These are phyloP conservation scores for Buathra laborator DNA, from an alignment of 2,888 invertebrate genomes.

Conservation along the genomic window DNA sequence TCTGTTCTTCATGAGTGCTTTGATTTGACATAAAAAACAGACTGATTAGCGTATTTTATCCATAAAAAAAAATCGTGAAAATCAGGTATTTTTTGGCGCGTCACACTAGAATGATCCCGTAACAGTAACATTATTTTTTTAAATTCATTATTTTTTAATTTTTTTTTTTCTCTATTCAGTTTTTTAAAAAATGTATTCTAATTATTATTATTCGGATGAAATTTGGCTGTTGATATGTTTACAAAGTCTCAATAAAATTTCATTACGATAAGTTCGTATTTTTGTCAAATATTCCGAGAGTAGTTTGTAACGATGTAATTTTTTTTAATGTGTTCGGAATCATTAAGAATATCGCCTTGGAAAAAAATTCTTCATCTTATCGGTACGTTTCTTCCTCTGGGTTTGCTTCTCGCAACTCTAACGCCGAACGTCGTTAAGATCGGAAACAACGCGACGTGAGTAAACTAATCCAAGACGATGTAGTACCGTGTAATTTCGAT, in stretches of 20 bases:
- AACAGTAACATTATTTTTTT: no score
- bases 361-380: slow-evolving; percentile 88
- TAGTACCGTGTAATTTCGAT: not conserved
- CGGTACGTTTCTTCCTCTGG: slow-evolving; percentile 90
- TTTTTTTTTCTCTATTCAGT: no score
- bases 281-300: slow-evolving; percentile 31
- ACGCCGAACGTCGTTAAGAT: slow-evolving; percentile 90
- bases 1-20: no score
- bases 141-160: no score
- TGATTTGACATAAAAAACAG: no score
- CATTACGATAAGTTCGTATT: not conserved
- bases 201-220: not conserved
- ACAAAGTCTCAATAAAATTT: not conserved
- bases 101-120: no score
- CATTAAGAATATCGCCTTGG: slow-evolving; percentile 86
- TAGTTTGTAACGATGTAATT: slow-evolving; percentile 40
- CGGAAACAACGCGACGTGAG: slow-evolving; percentile 73
- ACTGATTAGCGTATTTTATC: no score
- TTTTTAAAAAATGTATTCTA: no score
- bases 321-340: slow-evolving; percentile 20
- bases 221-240: not conserved
- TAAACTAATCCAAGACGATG: slow-evolving; percentile 7
- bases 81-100: not conserved
- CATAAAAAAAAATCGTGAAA: not conserved
- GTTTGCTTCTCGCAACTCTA: slow-evolving; percentile 90